Conservation (phyloP, 2,888 invertebrate species). For the Heteromyza rotundicornis region DNA sequence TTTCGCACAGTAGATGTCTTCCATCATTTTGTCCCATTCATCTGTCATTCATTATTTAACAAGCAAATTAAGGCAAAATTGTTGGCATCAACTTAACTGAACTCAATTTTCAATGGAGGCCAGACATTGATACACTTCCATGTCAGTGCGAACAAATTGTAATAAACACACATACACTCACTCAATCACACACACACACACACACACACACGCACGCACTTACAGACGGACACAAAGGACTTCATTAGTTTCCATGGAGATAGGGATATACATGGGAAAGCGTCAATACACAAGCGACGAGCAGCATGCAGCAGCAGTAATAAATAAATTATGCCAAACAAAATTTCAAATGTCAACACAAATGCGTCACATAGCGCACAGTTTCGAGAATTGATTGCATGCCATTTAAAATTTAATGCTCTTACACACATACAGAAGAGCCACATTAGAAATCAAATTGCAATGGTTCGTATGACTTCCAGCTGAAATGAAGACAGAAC, state of each 20-base stretch:
- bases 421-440: conserved; percentile 10
- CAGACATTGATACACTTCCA: background rate
- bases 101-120: background rate
- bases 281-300: background rate
- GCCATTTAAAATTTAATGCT: conserved; percentile 40
- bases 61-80: too few relatives aligned
- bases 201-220: background rate
- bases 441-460: too few relatives aligned
- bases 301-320: background rate
- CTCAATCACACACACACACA: too few relatives aligned
- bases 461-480: too few relatives aligned
- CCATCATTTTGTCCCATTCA: too few relatives aligned
- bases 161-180: background rate
- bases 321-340: conserved; percentile 13
- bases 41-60: too few relatives aligned
- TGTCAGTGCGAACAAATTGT: background rate
- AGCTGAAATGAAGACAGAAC: too few relatives aligned
- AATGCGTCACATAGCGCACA: background rate
- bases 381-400: conserved; percentile 29
- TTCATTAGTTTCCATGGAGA: background rate
- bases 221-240: background rate
- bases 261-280: background rate
- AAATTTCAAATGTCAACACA: conserved; percentile 14
- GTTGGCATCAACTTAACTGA: too few relatives aligned
- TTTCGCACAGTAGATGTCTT: too few relatives aligned